Evolutionary conservation across 2,888 invertebrate genomes (phyloP), one percentile per base, ranked within the genome.

Genomic region (Eilema depressum): DNA sequence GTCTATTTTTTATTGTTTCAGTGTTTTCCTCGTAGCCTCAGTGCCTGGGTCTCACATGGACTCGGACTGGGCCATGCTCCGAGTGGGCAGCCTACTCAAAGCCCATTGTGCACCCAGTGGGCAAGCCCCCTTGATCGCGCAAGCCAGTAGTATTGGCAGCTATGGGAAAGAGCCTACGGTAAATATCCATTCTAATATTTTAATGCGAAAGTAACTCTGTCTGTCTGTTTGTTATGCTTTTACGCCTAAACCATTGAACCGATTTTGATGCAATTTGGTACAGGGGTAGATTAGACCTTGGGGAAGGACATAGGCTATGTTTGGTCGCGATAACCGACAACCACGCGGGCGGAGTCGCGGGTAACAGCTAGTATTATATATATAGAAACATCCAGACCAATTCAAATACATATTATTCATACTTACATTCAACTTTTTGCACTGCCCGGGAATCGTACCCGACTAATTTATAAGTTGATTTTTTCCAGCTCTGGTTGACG

Each of bases 121-220:
- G 3, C n/a, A 61, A n/a, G 69, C 72, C 96, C 96, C 97, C 0
- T 93, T 99, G 0, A 89, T 98, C 4, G 97, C 97, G 0, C 99
- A 99, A 92, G 97, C 98, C 69, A 99, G 99, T 41, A 99, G 99
- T 78, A 97, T 99, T 59, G 99, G 99, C 30, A 97, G 97, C 75
- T 96, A 98, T 66, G 99, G 99, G 2, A 95, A 97, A 17, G 96
- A 96, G 66, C 93, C 97, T 0, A 89, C 88, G 88, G 95, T 94
- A 71, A 73, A 77, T 47, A 28, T 17, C 30, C 8, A n/a, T 23
- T n/a, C 11, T n/a, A 23, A 25, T 25, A 37, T 37, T 14, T n/a
- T n/a, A n/a, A n/a, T n/a, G n/a, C n/a, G n/a, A n/a, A n/a, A n/a
- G n/a, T n/a, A n/a, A n/a, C n/a, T n/a, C n/a, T n/a, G n/a, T n/a